These are phyloP conservation scores for Euura saliciscinereae DNA, from an alignment of 1,140 invertebrate species.

Conservation along the genomic window DNA sequence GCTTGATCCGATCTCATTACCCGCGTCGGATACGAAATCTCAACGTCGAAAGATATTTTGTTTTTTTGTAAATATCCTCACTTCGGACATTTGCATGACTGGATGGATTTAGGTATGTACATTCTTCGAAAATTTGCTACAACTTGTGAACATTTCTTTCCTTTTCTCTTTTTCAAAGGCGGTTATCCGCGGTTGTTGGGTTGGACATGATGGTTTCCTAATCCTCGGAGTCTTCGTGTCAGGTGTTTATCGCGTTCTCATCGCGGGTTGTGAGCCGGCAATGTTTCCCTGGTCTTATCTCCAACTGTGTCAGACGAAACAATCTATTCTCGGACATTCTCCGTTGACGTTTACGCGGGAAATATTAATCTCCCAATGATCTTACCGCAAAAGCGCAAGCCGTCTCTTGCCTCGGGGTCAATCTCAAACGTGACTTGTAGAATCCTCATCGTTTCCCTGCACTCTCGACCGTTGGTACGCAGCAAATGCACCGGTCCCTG, in stretches of 20 bases:
- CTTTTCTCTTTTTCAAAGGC: neutral
- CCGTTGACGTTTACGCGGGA: neutral
- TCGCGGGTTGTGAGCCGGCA: neutral
- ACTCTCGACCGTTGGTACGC: too few relatives aligned
- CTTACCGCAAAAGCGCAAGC: neutral
- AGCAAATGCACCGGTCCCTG: too few relatives aligned
- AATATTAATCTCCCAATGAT: constrained; percentile 7
- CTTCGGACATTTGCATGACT: too few relatives aligned
- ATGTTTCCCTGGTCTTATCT: constrained; percentile 2
- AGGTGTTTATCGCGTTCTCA: constrained; percentile 6
- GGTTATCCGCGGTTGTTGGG: neutral
- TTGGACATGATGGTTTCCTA: neutral
- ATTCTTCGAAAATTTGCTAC: too few relatives aligned
- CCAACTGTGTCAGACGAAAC: neutral
- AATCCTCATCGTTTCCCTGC: neutral
- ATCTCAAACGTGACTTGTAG: constrained; percentile 5
- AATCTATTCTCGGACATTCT: constrained; percentile 7
- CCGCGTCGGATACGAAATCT: too few relatives aligned
- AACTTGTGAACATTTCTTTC: too few relatives aligned
- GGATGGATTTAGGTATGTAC: too few relatives aligned
- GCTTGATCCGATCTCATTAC: too few relatives aligned
- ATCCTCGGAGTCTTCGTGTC: constrained; percentile 4
- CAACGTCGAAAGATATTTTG: too few relatives aligned
- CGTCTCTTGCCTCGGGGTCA: neutral
- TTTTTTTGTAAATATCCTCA: too few relatives aligned